Evolutionary conservation across 2,113 vertebrate species (phyloP).

Genomic region (Collichthys lucidus): DNA sequence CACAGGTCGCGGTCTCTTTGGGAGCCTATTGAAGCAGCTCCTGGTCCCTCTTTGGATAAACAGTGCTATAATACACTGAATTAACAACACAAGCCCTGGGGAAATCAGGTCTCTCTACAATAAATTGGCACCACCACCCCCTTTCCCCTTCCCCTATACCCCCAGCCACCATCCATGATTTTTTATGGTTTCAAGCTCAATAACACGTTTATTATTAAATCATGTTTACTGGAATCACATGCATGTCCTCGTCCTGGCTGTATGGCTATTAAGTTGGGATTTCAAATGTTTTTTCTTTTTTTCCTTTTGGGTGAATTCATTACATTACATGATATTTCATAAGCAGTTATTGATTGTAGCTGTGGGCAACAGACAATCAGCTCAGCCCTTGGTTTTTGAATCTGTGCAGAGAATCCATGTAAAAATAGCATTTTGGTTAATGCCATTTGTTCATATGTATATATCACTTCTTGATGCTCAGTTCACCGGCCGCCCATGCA

Average conservation of each 20-base stretch:
- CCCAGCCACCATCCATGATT: constrained; percentile 41
- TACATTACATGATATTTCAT: constrained; percentile 70
- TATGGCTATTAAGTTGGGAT: constrained; percentile 32
- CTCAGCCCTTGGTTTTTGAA: constrained; percentile 28
- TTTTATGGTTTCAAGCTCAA: constrained; percentile 74
- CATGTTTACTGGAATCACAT: constrained; percentile 62
- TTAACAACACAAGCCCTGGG: constrained; percentile 73
- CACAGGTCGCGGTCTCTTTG: constrained; percentile 20
- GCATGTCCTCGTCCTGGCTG: constrained; percentile 41
- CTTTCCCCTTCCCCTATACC: constrained; percentile 9
- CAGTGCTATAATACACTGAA: constrained; percentile 73
- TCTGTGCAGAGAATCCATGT: constrained; percentile 9
- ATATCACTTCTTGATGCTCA: constrained; percentile 37
- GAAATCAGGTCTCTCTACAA: constrained; percentile 78
- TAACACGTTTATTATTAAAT: constrained; percentile 72
- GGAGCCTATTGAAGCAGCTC: constrained; percentile 32
- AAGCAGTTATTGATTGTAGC: constrained; percentile 64
- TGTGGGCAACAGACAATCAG: constrained; percentile 28
- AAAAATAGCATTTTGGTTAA: constrained; percentile 25
- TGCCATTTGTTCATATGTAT: constrained; percentile 28
- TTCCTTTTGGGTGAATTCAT: constrained; percentile 57
- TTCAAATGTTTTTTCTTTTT: constrained; percentile 26
- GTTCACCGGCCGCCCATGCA: constrained; percentile 29
- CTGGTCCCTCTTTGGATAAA: constrained; percentile 62
- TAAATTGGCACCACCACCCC: constrained; percentile 63